Evolutionary conservation across 1,140 invertebrate species (phyloP), one percentile per base, ranked within the genome.

Genomic region (Calephelis nemesis): DNA sequence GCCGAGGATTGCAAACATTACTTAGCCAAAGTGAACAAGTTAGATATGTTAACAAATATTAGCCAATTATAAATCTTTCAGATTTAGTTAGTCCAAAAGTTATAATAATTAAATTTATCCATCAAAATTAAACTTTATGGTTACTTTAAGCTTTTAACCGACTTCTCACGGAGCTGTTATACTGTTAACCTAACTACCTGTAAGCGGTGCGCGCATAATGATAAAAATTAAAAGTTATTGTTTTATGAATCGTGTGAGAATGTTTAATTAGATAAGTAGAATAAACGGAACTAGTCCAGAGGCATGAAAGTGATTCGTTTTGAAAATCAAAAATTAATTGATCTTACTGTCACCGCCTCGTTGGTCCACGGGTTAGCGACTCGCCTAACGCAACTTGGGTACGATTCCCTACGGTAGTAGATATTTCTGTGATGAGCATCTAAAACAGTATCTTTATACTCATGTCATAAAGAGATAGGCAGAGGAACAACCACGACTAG

Each of bases 171-270:
- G 40, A 73, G 78, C 79, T 79, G 82, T 85, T 87, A 82, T 80
- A 91, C 86, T 88, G 86, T 88, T 90, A 88, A 80, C 83, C 85
- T 85, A 89, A 90, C 85, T 84, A 81, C 78, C 80, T 79, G 81
- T 91, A 91, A 91, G 86, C 86, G 85, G 80, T 77, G 79, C 82
- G 84, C 83, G 82, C 86, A 84, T 91, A 88, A 88, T 85, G 82
- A 76, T 85, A 88, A 84, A 88, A 89, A 87, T 89, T 91, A 88
- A 88, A 85, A 88, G 81, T 90, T 90, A 88, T 88, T 91, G 84
- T 91, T 87, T 80, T 82, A 87, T 77, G 84, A 86, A 87, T 84
- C 76, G 79, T 86, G 85, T 91, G 88, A 85, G 88, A 91, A 90
- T 90, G 84, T 90, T 87, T 91, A 91, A 91, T 91, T 88, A 90